A percentile compares a stretch with the other conserved stretches of the same genome.
Evolutionary conservation across 2,113 vertebrate species (phyloP).

Genomic region (Serilophus lunatus): DNA sequence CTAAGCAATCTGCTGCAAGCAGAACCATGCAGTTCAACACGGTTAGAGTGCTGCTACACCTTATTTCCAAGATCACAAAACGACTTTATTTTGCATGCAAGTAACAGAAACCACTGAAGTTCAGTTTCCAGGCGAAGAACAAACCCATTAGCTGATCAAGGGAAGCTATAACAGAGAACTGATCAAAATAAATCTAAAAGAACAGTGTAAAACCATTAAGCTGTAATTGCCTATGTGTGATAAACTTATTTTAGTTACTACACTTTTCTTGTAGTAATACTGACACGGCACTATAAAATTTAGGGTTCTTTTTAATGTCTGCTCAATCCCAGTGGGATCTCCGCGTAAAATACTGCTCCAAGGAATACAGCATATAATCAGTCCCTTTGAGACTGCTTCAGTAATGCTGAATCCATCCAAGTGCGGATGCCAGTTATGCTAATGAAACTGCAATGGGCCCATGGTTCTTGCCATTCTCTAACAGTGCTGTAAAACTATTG

Average conservation of each 20-base stretch:
- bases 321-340: constrained; percentile 39
- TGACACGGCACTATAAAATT: constrained; percentile 46
- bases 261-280: constrained; percentile 9
- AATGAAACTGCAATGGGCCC: constrained; percentile 19
- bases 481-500: constrained; percentile 1
- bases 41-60: not conserved
- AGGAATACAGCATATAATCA: constrained; percentile 54
- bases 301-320: constrained; percentile 45
- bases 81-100: not conserved
- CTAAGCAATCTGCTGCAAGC: not conserved
- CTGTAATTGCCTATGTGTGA: not conserved
- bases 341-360: constrained; percentile 2
- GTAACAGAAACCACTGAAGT: not conserved
- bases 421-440: constrained; percentile 3
- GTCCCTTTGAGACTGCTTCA: constrained; percentile 46
- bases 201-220: constrained; percentile 29
- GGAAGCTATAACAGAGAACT: not conserved
- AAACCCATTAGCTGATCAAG: constrained; percentile 12
- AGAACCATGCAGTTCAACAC: accelerated
- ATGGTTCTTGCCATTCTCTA: not conserved
- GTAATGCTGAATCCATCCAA: constrained; percentile 37
- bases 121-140: not conserved
- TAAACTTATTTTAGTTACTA: constrained; percentile 13
- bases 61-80: not conserved
- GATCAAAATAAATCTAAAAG: constrained; percentile 3